These are phyloP conservation scores for Acanthochromis polyacanthus DNA, from an alignment of 2,113 vertebrate species.

Conservation along the genomic window DNA sequence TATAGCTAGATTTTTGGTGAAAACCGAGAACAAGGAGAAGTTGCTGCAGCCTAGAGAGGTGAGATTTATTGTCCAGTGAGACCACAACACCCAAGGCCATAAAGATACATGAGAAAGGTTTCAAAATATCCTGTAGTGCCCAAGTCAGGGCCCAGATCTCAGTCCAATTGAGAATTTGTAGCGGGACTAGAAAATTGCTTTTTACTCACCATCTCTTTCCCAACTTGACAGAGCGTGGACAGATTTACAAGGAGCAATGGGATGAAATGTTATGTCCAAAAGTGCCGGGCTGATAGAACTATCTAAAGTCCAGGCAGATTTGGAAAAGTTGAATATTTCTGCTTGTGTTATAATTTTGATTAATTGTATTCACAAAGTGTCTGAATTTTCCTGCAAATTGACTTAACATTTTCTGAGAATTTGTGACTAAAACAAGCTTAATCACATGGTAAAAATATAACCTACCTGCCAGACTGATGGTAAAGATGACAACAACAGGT, in stretches of 20 bases:
- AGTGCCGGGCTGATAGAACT: not conserved
- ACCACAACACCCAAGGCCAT: not conserved
- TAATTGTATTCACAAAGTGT: not conserved
- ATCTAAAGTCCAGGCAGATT: not conserved
- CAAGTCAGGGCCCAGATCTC: constrained; percentile 6
- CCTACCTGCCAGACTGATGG: too few species aligned
- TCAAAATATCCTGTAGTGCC: constrained; percentile 35
- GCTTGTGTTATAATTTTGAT: not conserved
- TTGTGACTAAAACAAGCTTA: too few species aligned
- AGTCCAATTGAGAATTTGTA: constrained; percentile 33
- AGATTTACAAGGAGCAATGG: constrained; percentile 22
- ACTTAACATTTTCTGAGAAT: too few species aligned
- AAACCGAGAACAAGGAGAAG: not conserved
- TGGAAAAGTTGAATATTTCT: not conserved
- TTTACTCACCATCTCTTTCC: constrained; percentile 33
- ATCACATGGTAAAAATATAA: too few species aligned
- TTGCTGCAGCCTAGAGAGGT: not conserved
- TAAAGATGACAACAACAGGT: too few species aligned
- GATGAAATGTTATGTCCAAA: not conserved
- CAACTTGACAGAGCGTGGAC: not conserved
- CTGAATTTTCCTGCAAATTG: too few species aligned
- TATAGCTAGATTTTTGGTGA: not conserved
- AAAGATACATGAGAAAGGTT: constrained; percentile 11
- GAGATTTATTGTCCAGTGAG: constrained; percentile 1
- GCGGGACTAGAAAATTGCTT: constrained; percentile 52